Evolutionary conservation across 2,888 invertebrate genomes (phyloP), one percentile per base, ranked within the genome.

Genomic region (Zootermopsis nevadensis): DNA sequence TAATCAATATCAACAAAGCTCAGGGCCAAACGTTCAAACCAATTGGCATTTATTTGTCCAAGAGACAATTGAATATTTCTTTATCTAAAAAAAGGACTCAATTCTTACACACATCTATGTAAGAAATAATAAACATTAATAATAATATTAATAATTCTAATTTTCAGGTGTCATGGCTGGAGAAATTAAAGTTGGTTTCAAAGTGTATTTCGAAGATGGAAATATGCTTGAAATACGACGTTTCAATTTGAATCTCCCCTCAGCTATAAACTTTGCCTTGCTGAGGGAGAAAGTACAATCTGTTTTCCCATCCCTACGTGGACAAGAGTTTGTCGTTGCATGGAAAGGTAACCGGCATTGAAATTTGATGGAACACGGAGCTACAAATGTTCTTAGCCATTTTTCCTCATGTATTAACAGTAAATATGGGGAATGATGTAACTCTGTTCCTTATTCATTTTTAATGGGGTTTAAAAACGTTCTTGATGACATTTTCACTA

Each of bases 331-430:
- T 86, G 89, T 88, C 30, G 87, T 94, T 8, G 89, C 89, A 80
- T 95, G 94, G 94, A 93, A 91, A 92, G 95, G 94, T 94, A 90
- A 87, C 83, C 72, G 53, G 31, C 12, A 8, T 24, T 38, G 31
- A 24, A 38, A 27, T 60, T n/a, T 60, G 60, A n/a, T 12, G 3
- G 48, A 12, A 60, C n/a, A 8, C n/a, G 27, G n/a, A 27, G 15
- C n/a, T n/a, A n/a, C n/a, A 48, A 19, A 24, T 19, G 12, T 15
- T 48, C 48, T 15, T 48, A 48, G 15, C 15, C 15, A 12, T 48
- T 12, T 48, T 6, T 55, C 19, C 2, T 19, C 24, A 15, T 24
- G 22, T 19, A 24, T 55, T 55, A 31, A 69, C 24, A 15, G 66
- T 27, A 69, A 6, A 69, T 33, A 69, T n/a, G 69, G 8, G 12